phyloP scores from a whole-genome alignment of 2,888 invertebrate species.

The Epicampocera succincta region DNA sequence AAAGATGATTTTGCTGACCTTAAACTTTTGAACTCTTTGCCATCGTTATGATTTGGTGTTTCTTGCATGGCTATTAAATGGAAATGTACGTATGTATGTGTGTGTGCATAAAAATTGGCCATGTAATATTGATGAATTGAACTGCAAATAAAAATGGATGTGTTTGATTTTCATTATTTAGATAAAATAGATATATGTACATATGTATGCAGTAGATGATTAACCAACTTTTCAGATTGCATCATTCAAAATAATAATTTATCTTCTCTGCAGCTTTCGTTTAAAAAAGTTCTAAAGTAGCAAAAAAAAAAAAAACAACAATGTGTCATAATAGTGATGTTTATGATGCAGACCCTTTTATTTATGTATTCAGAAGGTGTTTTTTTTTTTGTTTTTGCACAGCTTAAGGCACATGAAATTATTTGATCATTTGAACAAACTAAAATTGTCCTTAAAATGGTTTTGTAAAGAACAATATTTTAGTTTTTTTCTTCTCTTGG shows the following conservation, averaged over 20 bases:
- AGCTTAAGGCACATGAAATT: too few species aligned
- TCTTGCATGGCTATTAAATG: constrained; percentile 16
- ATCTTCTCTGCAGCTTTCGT: constrained; percentile 26
- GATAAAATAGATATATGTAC: too few species aligned
- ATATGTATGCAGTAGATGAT: constrained; percentile 27
- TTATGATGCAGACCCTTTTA: too few species aligned
- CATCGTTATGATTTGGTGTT: constrained; percentile 40
- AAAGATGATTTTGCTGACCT: constrained; percentile 43
- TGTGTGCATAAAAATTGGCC: background rate
- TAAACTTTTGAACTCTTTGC: constrained; percentile 55
- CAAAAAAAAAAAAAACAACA: background rate
- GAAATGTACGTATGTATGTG: background rate
- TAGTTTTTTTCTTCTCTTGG: too few species aligned
- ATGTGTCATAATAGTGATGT: too few species aligned
- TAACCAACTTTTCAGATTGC: constrained; percentile 1
- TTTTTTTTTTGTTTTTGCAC: too few species aligned
- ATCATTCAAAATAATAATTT: constrained; percentile 18
- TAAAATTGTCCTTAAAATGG: too few species aligned
- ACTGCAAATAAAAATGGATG: constrained; percentile 13
- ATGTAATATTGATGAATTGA: constrained; percentile 48
- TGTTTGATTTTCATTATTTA: background rate
- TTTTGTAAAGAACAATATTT: too few species aligned
- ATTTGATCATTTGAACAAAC: too few species aligned
- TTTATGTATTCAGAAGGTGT: too few species aligned
- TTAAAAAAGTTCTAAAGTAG: constrained; percentile 13